Evolutionary conservation across 2,113 vertebrate species (phyloP).

Genomic region (Erpornis zantholeuca): DNA sequence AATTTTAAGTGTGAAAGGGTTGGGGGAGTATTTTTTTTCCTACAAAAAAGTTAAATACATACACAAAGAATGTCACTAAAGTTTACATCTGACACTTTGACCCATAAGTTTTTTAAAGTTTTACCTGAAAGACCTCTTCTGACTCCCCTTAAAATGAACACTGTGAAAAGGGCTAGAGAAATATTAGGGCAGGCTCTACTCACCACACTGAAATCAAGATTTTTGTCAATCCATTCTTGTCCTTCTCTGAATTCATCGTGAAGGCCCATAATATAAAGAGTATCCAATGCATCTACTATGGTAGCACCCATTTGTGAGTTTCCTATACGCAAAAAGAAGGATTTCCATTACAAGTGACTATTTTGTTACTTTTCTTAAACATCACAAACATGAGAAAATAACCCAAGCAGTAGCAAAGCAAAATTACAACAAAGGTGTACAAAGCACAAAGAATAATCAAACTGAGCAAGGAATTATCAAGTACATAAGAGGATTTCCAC

Average conservation of each 20-base stretch:
- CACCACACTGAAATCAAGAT: constrained; percentile 95
- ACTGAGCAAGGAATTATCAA: background rate
- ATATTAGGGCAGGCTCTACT: constrained; percentile 36
- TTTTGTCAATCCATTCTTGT: constrained; percentile 94
- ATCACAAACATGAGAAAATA: background rate
- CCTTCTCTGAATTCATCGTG: constrained; percentile 95
- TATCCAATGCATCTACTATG: constrained; percentile 96
- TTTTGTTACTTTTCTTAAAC: background rate
- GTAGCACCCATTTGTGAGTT: constrained; percentile 96
- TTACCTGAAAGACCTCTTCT: background rate
- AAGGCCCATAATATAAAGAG: constrained; percentile 97
- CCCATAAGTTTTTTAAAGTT: background rate
- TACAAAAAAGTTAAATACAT: background rate
- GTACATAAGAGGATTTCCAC: background rate
- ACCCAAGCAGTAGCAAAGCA: background rate
- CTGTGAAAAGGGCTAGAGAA: background rate
- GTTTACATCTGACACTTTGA: background rate
- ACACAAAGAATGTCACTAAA: background rate
- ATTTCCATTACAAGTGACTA: constrained; percentile 19
- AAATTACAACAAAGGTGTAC: background rate
- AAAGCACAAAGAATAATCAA: background rate
- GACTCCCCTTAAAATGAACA: background rate
- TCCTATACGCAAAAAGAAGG: constrained; percentile 73
- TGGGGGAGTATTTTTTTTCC: background rate
- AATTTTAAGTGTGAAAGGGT: background rate